phyloP scores from a whole-genome alignment of 2,888 invertebrate genomes.

The Drosophila nigricruria region DNA sequence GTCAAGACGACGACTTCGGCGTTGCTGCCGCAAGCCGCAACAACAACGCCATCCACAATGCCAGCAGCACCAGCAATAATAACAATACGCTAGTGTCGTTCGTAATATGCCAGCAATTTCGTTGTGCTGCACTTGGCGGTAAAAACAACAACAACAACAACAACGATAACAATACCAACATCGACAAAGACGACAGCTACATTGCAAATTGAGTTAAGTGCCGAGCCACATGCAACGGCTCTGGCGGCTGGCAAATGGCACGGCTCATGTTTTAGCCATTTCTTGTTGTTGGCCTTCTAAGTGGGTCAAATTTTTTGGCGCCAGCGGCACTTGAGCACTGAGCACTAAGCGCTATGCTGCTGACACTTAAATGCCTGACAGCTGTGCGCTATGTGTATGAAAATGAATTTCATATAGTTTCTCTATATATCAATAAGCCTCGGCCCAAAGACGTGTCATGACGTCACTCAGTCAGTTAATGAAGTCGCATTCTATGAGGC shows the following conservation, averaged over 20 bases:
- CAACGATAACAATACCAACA: slow-evolving; percentile 17
- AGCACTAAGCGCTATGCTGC: slow-evolving; percentile 29
- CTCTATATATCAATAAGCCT: slow-evolving; percentile 38
- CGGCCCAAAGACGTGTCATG: slow-evolving; percentile 28
- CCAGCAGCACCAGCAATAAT: slow-evolving; percentile 48
- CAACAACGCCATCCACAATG: slow-evolving; percentile 43
- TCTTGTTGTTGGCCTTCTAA: slow-evolving; percentile 47
- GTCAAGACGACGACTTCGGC: slow-evolving; percentile 61
- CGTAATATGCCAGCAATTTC: slow-evolving; percentile 76
- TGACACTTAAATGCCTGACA: slow-evolving; percentile 64
- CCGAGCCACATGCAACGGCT: slow-evolving; percentile 68
- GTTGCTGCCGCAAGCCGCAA: slow-evolving; percentile 44
- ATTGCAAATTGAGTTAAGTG: slow-evolving; percentile 81
- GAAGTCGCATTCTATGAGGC: slow-evolving; percentile 47
- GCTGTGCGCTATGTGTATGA: slow-evolving; percentile 23
- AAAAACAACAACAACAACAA: slow-evolving; percentile 35
- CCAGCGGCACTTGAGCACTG: slow-evolving; percentile 52
- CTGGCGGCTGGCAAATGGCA: slow-evolving; percentile 61
- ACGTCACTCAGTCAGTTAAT: slow-evolving; percentile 67
- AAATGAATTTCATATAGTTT: slow-evolving; percentile 22
- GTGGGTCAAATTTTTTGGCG: slow-evolving; percentile 70
- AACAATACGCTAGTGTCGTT: slow-evolving; percentile 77
- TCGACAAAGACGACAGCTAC: slow-evolving; percentile 43
- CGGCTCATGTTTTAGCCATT: slow-evolving; percentile 53
- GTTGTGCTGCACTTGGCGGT: slow-evolving; percentile 65